These are phyloP conservation scores for Andrena bucephala DNA, from an alignment of 2,888 invertebrate genomes.

Conservation along the genomic window DNA sequence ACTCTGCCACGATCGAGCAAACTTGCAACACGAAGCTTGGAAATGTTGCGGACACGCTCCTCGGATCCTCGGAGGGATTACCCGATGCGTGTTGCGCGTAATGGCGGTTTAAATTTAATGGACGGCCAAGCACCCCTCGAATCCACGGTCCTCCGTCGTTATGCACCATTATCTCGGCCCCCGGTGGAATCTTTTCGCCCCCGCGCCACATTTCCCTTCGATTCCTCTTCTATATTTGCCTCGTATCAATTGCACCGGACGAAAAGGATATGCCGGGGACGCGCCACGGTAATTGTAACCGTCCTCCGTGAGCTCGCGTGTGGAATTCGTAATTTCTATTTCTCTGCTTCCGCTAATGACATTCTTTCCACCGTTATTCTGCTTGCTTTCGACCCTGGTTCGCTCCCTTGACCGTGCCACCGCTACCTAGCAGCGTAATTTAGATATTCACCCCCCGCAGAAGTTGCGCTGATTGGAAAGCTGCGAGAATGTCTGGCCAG, in stretches of 20 bases:
- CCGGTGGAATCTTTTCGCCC: conserved; percentile 11
- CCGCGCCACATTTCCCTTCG: background rate
- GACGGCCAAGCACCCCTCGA: conserved; percentile 31
- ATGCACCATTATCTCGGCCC: conserved; percentile 36
- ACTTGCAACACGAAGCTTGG: background rate
- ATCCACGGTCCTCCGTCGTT: conserved; percentile 47
- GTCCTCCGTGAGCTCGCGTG: background rate
- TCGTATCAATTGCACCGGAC: conserved; percentile 12
- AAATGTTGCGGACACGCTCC: conserved; percentile 22
- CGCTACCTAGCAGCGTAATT: background rate
- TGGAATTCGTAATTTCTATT: conserved; percentile 25
- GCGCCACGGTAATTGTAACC: conserved; percentile 2
- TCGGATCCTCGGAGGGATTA: conserved; percentile 28
- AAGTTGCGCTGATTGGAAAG: background rate
- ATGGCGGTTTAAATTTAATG: conserved; percentile 56
- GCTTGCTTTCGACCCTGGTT: background rate
- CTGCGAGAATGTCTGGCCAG: background rate
- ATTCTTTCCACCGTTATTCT: conserved; percentile 1
- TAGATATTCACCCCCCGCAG: background rate
- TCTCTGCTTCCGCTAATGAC: conserved; percentile 4
- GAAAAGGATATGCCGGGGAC: background rate
- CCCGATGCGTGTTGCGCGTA: conserved; percentile 31
- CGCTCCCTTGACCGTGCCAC: background rate
- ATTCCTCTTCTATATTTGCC: background rate
- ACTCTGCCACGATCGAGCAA: background rate